Evolutionary conservation across 2,888 invertebrate genomes (phyloP).

Genomic region (Dusona sp.): DNA sequence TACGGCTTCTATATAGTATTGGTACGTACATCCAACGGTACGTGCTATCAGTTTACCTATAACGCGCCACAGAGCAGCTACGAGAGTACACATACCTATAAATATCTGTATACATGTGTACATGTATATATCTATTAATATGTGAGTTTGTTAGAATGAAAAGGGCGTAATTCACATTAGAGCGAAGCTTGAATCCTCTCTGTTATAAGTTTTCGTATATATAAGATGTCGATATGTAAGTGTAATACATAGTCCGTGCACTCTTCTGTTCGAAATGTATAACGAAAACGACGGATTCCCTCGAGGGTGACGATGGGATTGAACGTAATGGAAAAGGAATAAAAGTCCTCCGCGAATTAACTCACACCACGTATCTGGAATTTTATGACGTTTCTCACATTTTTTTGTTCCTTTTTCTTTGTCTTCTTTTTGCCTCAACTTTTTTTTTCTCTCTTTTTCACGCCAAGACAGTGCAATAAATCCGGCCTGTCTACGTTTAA

Average conservation of each 20-base stretch:
- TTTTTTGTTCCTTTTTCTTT: background rate
- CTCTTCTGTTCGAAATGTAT: slow-evolving; percentile 57
- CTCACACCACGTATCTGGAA: slow-evolving; percentile 41
- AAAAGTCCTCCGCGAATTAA: slow-evolving; percentile 60
- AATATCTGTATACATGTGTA: background rate
- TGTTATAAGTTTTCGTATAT: background rate
- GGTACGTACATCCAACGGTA: slow-evolving; percentile 64
- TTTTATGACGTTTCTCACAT: slow-evolving; percentile 46
- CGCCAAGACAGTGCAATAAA: slow-evolving; percentile 5
- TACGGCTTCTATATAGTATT: slow-evolving; percentile 68
- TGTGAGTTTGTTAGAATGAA: background rate
- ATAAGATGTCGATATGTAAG: slow-evolving; percentile 12
- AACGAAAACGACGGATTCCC: slow-evolving; percentile 63
- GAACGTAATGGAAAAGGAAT: slow-evolving; percentile 64
- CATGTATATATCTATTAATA: slow-evolving; percentile 4
- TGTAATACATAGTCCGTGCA: slow-evolving; percentile 18
- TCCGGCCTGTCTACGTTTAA: slow-evolving; percentile 19
- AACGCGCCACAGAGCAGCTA: slow-evolving; percentile 54
- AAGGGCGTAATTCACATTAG: slow-evolving; percentile 6
- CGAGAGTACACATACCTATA: slow-evolving; percentile 7
- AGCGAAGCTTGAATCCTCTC: background rate
- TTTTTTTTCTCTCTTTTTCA: background rate
- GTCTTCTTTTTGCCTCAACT: background rate
- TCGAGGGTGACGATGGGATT: slow-evolving; percentile 61
- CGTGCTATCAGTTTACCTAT: slow-evolving; percentile 75